These are phyloP conservation scores for Mythimna impura DNA, from an alignment of 2,888 invertebrate species.

Conservation along the genomic window DNA sequence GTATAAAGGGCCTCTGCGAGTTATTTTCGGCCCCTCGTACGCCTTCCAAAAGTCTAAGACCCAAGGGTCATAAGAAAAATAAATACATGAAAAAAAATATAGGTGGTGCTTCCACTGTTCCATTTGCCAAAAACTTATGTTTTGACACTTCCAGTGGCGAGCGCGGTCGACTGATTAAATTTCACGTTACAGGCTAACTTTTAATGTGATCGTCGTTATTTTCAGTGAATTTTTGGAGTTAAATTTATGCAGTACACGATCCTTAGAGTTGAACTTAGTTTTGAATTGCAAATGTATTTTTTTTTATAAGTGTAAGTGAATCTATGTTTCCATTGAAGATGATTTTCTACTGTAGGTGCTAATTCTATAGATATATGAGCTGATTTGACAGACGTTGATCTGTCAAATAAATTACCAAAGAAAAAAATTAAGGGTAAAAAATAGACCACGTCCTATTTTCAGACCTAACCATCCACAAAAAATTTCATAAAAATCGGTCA, in stretches of 20 bases:
- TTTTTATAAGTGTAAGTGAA: neutral
- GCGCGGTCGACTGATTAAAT: slow-evolving; percentile 69
- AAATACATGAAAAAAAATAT: too few relatives aligned
- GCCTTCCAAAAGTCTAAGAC: too few relatives aligned
- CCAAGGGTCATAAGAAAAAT: too few relatives aligned
- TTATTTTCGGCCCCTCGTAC: too few relatives aligned
- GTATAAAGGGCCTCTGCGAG: too few relatives aligned
- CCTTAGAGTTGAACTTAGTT: slow-evolving; percentile 20
- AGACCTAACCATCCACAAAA: too few relatives aligned
- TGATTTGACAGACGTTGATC: too few relatives aligned
- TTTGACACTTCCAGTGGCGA: slow-evolving; percentile 38
- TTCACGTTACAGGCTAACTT: slow-evolving; percentile 70
- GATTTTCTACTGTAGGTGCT: neutral
- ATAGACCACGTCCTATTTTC: too few relatives aligned
- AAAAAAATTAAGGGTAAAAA: too few relatives aligned
- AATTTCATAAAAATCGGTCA: too few relatives aligned
- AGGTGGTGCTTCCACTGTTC: neutral
- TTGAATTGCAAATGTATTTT: slow-evolving; percentile 30
- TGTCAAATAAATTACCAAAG: too few relatives aligned
- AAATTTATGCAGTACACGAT: slow-evolving; percentile 42
- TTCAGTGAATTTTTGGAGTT: slow-evolving; percentile 54
- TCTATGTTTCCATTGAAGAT: neutral
- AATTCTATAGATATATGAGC: too few relatives aligned
- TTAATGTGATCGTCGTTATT: slow-evolving; percentile 74
- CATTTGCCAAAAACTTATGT: slow-evolving; percentile 30